These are phyloP conservation scores for Vulpes vulpes DNA, from an alignment of 2,113 vertebrate genomes.

Conservation along the genomic window DNA sequence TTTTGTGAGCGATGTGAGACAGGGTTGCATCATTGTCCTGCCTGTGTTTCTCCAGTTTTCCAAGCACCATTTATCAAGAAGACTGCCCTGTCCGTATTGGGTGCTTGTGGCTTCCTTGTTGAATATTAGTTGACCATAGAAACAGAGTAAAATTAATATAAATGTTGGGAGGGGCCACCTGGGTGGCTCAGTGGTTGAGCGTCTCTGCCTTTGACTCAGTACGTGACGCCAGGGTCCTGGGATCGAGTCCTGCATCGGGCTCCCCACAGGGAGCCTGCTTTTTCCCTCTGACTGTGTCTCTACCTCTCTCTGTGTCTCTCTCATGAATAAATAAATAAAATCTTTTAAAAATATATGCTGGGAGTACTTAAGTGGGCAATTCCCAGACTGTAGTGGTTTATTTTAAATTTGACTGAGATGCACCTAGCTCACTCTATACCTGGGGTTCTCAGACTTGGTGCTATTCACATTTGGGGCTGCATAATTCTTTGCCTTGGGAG, in stretches of 20 bases:
- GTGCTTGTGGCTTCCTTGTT: background rate
- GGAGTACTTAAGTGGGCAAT: background rate
- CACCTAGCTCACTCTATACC: fast-evolving
- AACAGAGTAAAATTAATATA: background rate
- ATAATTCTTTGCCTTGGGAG: background rate
- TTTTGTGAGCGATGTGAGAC: background rate
- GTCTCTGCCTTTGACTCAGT: too few species aligned
- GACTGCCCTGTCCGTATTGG: too few species aligned
- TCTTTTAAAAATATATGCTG: too few species aligned
- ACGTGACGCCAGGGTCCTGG: too few species aligned
- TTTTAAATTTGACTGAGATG: background rate
- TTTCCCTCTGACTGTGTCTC: too few species aligned
- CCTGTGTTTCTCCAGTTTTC: background rate
- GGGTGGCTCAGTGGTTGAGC: too few species aligned
- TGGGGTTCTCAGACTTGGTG: fast-evolving
- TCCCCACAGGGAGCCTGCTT: too few species aligned
- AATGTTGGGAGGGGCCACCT: too few species aligned
- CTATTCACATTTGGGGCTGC: background rate
- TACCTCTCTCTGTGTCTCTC: too few species aligned
- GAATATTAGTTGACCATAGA: background rate
- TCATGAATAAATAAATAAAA: too few species aligned
- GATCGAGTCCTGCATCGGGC: too few species aligned
- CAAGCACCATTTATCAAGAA: fast-evolving
- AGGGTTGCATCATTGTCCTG: too few species aligned
- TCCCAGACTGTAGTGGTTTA: background rate